Evolutionary conservation across 2,888 invertebrate genomes (phyloP).

Genomic region (Hedychridium roseum): DNA sequence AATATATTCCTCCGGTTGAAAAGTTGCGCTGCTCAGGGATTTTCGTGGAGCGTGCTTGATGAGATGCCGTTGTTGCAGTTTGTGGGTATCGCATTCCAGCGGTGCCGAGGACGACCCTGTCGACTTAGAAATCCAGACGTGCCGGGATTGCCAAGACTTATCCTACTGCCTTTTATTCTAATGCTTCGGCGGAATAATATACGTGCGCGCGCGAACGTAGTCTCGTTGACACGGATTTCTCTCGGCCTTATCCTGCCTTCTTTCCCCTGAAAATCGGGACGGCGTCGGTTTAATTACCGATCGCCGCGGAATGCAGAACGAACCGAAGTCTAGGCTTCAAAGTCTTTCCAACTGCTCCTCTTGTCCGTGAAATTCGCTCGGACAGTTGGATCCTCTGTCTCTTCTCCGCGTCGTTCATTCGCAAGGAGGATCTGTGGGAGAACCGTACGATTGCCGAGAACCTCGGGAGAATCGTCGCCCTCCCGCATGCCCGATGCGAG

Average conservation of each 20-base stretch:
- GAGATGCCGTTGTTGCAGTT: slow-evolving; percentile 31
- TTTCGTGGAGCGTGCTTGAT: too few species aligned
- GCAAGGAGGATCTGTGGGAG: too few species aligned
- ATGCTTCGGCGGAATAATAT: too few species aligned
- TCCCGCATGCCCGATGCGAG: neutral
- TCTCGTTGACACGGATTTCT: slow-evolving; percentile 9
- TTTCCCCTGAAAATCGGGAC: neutral
- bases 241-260: slow-evolving; percentile 16
- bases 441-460: too few species aligned
- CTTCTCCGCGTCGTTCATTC: too few species aligned
- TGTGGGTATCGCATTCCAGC: slow-evolving; percentile 21
- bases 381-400: too few species aligned
- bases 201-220: neutral
- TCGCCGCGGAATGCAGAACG: too few species aligned
- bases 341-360: too few species aligned
- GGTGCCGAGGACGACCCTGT: slow-evolving; percentile 22
- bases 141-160: slow-evolving; percentile 12
- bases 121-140: slow-evolving; percentile 34
- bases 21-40: neutral
- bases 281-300: too few species aligned
- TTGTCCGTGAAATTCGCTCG: too few species aligned
- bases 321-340: too few species aligned
- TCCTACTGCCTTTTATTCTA: slow-evolving; percentile 2
- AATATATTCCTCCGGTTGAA: neutral
- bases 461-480: too few species aligned